Percentiles rank a stretch among this genome's conserved stretches.
These are phyloP conservation scores for Halocynthia aurantium DNA, from an alignment of 23 tunicate genomes.

Conservation along the genomic window DNA sequence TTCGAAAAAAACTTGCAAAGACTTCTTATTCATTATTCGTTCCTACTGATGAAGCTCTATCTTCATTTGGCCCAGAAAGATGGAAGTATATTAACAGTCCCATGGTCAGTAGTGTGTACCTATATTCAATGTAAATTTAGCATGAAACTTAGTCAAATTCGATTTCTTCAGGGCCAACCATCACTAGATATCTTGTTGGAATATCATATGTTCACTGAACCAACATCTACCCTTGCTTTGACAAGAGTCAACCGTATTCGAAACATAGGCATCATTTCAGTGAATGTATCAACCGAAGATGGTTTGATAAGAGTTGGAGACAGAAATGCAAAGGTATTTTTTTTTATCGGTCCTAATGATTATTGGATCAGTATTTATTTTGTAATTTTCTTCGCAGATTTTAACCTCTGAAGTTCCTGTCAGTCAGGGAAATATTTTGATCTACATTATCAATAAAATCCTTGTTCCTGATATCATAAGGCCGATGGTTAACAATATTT, in stretches of 20 bases:
- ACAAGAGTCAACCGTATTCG: background rate
- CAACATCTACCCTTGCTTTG: background rate
- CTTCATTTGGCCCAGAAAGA: constrained; percentile 20
- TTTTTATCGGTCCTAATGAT: background rate
- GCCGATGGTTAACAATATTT: constrained; percentile 40
- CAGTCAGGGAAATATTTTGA: constrained; percentile 8
- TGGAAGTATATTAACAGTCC: constrained; percentile 23
- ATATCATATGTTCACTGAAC: constrained; percentile 2
- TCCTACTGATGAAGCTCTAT: constrained; percentile 38
- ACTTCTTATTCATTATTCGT: constrained; percentile 22
- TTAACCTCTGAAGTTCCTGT: constrained; percentile 35
- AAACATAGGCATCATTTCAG: background rate
- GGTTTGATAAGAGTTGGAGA: constrained; percentile 31
- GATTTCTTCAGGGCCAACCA: constrained; percentile 4
- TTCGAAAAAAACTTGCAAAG: background rate
- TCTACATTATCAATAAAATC: constrained; percentile 54
- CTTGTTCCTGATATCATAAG: constrained; percentile 34
- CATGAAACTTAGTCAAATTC: background rate
- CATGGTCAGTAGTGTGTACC: background rate
- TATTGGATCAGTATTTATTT: background rate
- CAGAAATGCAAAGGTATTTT: constrained; percentile 13
- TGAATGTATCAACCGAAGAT: constrained; percentile 33
- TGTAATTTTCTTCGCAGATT: constrained; percentile 31
- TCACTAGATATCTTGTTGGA: constrained; percentile 13
- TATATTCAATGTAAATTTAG: background rate